phyloP scores from a whole-genome alignment of 1,140 invertebrate species.

The Scaptomyza hsui region DNA sequence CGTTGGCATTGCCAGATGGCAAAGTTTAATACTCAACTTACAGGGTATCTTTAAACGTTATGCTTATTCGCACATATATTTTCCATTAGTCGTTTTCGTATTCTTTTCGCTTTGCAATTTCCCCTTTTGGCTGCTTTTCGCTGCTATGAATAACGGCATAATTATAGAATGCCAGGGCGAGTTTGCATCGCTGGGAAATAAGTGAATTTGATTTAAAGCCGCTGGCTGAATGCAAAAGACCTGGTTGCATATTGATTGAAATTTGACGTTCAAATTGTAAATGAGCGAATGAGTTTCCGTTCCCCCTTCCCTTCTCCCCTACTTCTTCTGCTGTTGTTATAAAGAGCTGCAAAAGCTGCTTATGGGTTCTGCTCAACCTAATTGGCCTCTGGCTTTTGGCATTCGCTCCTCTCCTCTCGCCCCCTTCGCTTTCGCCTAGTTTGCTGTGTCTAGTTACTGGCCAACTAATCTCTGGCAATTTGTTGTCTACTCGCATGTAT shows the following conservation, averaged over 20 bases:
- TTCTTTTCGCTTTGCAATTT: conserved; percentile 35
- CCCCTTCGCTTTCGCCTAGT: too few species aligned
- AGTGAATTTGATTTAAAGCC: conserved; percentile 57
- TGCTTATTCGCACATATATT: neutral
- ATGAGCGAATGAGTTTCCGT: conserved; percentile 27
- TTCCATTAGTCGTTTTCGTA: neutral
- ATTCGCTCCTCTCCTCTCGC: too few species aligned
- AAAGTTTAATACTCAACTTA: too few species aligned
- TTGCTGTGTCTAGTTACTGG: conserved; percentile 28
- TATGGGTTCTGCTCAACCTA: conserved; percentile 30
- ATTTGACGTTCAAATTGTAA: conserved; percentile 44
- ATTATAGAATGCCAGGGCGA: conserved; percentile 33
- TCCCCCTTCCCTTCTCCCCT: neutral
- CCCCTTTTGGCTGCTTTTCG: conserved; percentile 5
- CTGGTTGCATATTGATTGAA: conserved; percentile 51
- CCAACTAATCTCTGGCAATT: conserved; percentile 37
- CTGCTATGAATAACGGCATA: conserved; percentile 41
- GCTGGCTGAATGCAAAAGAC: conserved; percentile 11
- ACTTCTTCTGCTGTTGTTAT: conserved; percentile 11
- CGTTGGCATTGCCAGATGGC: neutral
- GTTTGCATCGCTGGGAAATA: neutral
- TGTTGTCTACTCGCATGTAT: conserved; percentile 13
- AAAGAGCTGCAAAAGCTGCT: conserved; percentile 34
- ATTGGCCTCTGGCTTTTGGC: conserved; percentile 27
- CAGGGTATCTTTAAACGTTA: conserved; percentile 12